phyloP scores from a whole-genome alignment of 2,113 vertebrate genomes.

The Corythaeola cristata region DNA sequence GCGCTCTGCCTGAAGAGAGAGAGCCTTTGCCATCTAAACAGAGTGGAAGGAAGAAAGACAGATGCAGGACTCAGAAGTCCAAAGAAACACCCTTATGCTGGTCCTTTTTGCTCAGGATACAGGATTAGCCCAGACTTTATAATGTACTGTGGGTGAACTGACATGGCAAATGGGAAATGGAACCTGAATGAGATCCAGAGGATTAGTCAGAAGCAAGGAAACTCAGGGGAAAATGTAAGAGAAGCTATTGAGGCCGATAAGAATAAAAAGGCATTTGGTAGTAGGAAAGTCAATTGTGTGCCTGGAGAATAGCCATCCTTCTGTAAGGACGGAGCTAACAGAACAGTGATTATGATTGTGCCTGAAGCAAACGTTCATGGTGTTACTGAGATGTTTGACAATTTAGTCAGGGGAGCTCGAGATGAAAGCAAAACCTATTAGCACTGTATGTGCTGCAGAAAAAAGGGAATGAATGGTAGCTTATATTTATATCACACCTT shows the following conservation, averaged over 20 bases:
- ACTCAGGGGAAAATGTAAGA: neutral
- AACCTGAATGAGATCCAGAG: neutral
- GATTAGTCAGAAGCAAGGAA: neutral
- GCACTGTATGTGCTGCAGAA: neutral
- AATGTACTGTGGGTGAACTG: neutral
- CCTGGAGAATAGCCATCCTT: constrained; percentile 8
- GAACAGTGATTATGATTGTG: constrained; percentile 20
- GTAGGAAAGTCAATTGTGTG: neutral
- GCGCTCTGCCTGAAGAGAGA: neutral
- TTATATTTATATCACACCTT: constrained; percentile 30
- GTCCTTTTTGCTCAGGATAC: neutral
- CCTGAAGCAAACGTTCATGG: neutral
- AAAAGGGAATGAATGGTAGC: constrained; percentile 6
- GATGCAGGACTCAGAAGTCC: neutral
- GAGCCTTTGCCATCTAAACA: neutral
- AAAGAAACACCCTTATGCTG: neutral
- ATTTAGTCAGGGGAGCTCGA: constrained; percentile 31
- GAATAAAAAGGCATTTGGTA: constrained; percentile 2
- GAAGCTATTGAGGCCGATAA: neutral
- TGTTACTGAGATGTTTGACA: constrained; percentile 30
- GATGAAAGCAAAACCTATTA: constrained; percentile 51
- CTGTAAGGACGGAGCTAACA: neutral
- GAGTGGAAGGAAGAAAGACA: neutral
- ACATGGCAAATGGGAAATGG: neutral
- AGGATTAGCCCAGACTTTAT: neutral